A percentile compares a stretch with the other conserved stretches of the same genome.
These are phyloP conservation scores for Aphidius ervi DNA, from an alignment of 1,140 invertebrate species.

Conservation along the genomic window DNA sequence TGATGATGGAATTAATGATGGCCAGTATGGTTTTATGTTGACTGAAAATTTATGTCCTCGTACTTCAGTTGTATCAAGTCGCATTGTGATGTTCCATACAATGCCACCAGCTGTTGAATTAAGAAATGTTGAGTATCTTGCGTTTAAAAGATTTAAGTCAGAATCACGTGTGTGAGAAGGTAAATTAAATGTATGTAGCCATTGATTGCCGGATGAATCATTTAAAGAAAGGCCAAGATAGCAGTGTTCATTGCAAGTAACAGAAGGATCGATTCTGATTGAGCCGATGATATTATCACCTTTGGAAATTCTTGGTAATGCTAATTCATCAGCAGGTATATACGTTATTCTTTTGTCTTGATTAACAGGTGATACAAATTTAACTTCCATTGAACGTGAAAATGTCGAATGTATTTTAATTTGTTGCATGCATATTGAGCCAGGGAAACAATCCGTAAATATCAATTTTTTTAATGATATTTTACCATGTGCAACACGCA, in stretches of 20 bases:
- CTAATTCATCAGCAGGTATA: constrained; percentile 42
- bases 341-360: constrained; percentile 54
- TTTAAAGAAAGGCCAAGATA: constrained; percentile 66
- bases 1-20: constrained; percentile 50
- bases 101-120: constrained; percentile 51
- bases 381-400: constrained; percentile 65
- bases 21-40: constrained; percentile 72
- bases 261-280: constrained; percentile 64
- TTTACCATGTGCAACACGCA: constrained; percentile 60
- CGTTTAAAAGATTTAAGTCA: constrained; percentile 60
- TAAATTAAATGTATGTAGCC: constrained; percentile 67
- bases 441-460: constrained; percentile 80
- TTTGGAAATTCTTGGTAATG: constrained; percentile 45
- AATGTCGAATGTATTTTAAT: constrained; percentile 73
- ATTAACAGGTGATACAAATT: constrained; percentile 49
- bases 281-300: constrained; percentile 54
- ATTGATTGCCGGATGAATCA: constrained; percentile 61
- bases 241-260: constrained; percentile 68
- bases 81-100: constrained; percentile 66
- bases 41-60: constrained; percentile 68
- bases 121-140: constrained; percentile 56
- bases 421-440: constrained; percentile 70
- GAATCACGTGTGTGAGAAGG: constrained; percentile 60
- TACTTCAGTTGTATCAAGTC: constrained; percentile 73
- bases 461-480: constrained; percentile 63